Evolutionary conservation across 2,888 invertebrate genomes (phyloP).

Genomic region (Rhimphoctona megacephalus): DNA sequence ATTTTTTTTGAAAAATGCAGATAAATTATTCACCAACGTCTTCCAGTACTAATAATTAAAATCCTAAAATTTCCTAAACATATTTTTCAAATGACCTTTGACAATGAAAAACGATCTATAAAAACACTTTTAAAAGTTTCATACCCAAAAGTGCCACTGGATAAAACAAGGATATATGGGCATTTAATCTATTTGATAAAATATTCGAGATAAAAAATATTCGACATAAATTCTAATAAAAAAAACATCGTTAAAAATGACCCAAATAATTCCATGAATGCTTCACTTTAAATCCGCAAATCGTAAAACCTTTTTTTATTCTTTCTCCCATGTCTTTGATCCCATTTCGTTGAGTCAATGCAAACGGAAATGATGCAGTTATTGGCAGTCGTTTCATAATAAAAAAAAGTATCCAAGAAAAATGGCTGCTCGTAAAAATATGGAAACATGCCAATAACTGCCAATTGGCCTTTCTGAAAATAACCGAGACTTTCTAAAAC

Average conservation of each 20-base stretch:
- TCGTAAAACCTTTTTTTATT: slow-evolving; percentile 5
- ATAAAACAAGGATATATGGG: no score
- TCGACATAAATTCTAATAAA: neutral
- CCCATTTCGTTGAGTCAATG: neutral
- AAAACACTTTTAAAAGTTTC: neutral
- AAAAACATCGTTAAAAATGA: neutral
- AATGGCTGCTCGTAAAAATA: neutral
- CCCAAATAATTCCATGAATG: neutral
- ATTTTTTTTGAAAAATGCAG: neutral
- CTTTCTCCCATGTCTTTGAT: neutral
- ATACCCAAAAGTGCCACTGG: no score
- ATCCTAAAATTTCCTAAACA: neutral
- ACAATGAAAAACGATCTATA: neutral
- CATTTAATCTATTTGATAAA: neutral
- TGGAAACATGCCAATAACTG: slow-evolving; percentile 6
- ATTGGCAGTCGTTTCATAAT: neutral
- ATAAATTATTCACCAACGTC: neutral
- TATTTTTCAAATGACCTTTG: neutral
- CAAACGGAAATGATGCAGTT: neutral
- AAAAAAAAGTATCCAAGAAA: neutral
- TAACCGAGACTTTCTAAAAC: neutral
- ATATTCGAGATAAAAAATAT: neutral
- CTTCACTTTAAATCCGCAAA: neutral
- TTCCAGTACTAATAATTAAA: neutral
- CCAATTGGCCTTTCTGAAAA: neutral